Percentiles rank a stretch among this genome's conserved stretches.
phyloP scores from a whole-genome alignment of 2,888 invertebrate species.

The Aleiodes alternator region DNA sequence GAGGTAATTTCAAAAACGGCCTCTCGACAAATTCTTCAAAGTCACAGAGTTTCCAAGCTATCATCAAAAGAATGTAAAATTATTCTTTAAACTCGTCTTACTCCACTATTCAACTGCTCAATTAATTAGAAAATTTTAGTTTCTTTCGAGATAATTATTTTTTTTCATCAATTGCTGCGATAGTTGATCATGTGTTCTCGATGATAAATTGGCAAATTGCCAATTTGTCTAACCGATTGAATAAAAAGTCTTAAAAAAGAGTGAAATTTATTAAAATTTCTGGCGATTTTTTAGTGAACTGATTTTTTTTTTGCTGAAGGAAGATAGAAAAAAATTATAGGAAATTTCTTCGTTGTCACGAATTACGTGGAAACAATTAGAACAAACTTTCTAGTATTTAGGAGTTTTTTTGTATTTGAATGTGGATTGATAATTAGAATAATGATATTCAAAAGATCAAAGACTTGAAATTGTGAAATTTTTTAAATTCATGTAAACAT shows the following conservation, averaged over 20 bases:
- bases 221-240: slow-evolving; percentile 41
- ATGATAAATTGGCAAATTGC: slow-evolving; percentile 46
- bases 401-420: slow-evolving; percentile 23
- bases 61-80: no score
- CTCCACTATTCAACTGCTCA: no score
- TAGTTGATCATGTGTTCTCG: slow-evolving; percentile 44
- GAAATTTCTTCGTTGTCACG: slow-evolving; percentile 1
- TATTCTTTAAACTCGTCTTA: no score
- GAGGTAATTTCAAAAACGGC: no score
- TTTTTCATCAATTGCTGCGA: slow-evolving; percentile 32
- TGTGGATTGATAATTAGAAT: slow-evolving; percentile 21
- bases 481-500: slow-evolving; percentile 3
- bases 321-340: slow-evolving; percentile 16
- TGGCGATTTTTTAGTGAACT: slow-evolving; percentile 11
- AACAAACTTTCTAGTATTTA: slow-evolving; percentile 12
- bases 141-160: background rate
- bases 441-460: slow-evolving; percentile 19
- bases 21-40: no score
- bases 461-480: slow-evolving; percentile 17
- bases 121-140: no score
- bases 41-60: no score
- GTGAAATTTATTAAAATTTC: background rate
- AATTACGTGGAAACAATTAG: background rate
- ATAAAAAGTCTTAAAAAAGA: slow-evolving; percentile 30
- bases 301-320: slow-evolving; percentile 11